Evolutionary conservation across 2,797 vertebrate genomes (phyloP).

Genomic region (Acipenser ruthenus): DNA sequence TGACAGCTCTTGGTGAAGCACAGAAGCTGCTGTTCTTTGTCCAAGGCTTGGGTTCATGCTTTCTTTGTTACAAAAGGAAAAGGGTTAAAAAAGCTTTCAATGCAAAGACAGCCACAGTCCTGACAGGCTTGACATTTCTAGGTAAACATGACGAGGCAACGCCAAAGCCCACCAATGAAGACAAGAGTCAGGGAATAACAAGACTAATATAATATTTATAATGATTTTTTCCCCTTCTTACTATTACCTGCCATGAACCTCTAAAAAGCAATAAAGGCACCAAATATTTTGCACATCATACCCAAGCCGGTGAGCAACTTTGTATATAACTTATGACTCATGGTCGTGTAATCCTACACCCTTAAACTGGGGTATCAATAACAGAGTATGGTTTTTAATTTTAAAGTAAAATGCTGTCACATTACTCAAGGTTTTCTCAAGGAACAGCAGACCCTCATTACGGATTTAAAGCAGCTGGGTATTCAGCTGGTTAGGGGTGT

Average conservation of each 20-base stretch:
- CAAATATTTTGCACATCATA: background rate
- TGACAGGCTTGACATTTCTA: constrained; percentile 55
- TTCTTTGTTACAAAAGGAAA: constrained; percentile 25
- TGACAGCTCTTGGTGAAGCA: background rate
- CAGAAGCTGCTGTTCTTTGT: background rate
- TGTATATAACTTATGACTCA: background rate
- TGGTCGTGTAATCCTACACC: background rate
- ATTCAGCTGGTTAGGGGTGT: background rate
- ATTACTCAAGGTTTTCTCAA: constrained; percentile 20
- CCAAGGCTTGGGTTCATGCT: constrained; percentile 8
- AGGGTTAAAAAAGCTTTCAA: constrained; percentile 32
- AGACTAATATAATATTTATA: constrained; percentile 5
- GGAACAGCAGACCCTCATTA: constrained; percentile 28
- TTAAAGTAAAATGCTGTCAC: constrained; percentile 28
- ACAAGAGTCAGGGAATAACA: constrained; percentile 23
- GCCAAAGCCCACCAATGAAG: constrained; percentile 5
- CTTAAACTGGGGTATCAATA: background rate
- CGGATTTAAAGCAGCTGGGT: constrained; percentile 22
- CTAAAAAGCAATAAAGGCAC: background rate
- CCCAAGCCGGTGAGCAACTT: background rate
- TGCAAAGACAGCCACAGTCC: constrained; percentile 22
- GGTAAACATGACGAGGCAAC: constrained; percentile 57
- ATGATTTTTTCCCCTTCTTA: background rate
- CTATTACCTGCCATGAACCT: no score
- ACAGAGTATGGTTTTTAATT: constrained; percentile 22